A percentile compares a stretch with the other conserved stretches of the same genome.
phyloP scores from a whole-genome alignment of 1,140 invertebrate genomes.

The Sipha flava region DNA sequence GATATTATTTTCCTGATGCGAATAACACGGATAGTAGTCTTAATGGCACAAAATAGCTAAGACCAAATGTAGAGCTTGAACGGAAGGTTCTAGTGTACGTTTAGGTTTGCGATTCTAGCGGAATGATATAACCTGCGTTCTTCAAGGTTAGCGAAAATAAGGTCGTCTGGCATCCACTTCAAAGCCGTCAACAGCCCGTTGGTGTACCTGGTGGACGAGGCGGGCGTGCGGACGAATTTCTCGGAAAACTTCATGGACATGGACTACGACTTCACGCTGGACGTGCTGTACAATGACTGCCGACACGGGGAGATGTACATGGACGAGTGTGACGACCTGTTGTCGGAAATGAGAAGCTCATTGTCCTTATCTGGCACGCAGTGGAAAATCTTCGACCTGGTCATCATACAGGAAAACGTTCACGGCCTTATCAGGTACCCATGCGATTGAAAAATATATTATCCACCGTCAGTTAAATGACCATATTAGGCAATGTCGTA shows the following conservation, averaged over 20 bases:
- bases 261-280: not conserved
- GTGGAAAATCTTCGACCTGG: not conserved
- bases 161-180: not conserved
- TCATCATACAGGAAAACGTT: not conserved
- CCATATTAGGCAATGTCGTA: too few species aligned
- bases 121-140: not conserved
- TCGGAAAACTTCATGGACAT: constrained; percentile 3
- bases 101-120: too few species aligned
- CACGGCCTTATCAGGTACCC: not conserved
- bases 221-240: constrained; percentile 4
- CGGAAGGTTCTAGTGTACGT: too few species aligned
- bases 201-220: constrained; percentile 6
- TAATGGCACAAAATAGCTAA: too few species aligned
- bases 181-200: not conserved
- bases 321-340: not conserved
- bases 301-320: not conserved
- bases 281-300: constrained; percentile 7
- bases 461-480: too few species aligned
- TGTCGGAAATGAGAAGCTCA: not conserved
- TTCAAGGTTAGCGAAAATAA: not conserved
- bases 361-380: not conserved
- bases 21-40: too few species aligned
- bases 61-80: too few species aligned
- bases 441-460: too few species aligned
- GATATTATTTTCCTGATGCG: too few species aligned